These are phyloP conservation scores for Athetis lepigone DNA, from an alignment of 2,888 invertebrate species.

Conservation along the genomic window DNA sequence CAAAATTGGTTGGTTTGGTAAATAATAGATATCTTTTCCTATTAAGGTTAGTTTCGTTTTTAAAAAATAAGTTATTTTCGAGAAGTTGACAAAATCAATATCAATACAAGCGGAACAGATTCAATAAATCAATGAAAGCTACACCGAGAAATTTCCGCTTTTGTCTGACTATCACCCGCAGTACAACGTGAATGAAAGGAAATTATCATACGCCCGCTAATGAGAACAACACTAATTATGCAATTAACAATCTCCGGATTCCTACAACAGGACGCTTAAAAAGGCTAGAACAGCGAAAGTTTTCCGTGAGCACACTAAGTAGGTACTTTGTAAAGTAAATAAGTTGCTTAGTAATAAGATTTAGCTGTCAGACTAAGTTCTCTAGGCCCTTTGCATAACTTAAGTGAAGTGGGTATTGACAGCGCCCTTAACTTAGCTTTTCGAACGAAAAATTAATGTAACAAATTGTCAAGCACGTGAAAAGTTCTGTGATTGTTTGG, in stretches of 20 bases:
- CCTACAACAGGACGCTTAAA: conserved; percentile 22
- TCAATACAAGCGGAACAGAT: too few relatives aligned
- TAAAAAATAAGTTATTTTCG: too few relatives aligned
- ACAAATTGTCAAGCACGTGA: too few relatives aligned
- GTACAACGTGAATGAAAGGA: conserved; percentile 30
- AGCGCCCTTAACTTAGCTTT: not conserved
- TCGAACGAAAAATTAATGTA: too few relatives aligned
- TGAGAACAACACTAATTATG: conserved; percentile 43
- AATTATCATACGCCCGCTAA: conserved; percentile 39
- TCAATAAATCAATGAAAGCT: too few relatives aligned
- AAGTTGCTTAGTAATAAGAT: conserved; percentile 27
- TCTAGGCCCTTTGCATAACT: conserved; percentile 5
- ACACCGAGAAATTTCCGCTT: too few relatives aligned
- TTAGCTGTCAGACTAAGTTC: conserved; percentile 14
- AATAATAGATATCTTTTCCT: too few relatives aligned
- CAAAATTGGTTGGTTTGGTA: too few relatives aligned
- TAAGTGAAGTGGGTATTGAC: not conserved
- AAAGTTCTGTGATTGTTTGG: too few relatives aligned
- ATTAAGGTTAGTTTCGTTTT: too few relatives aligned
- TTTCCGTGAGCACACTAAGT: conserved; percentile 20
- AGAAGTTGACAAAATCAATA: too few relatives aligned
- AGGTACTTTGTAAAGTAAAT: conserved; percentile 38
- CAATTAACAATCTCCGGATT: conserved; percentile 42
- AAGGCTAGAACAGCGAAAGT: conserved; percentile 27
- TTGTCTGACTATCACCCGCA: too few relatives aligned